Evolutionary conservation across 1,140 invertebrate genomes (phyloP).

Genomic region (Tetramorium simillimum): DNA sequence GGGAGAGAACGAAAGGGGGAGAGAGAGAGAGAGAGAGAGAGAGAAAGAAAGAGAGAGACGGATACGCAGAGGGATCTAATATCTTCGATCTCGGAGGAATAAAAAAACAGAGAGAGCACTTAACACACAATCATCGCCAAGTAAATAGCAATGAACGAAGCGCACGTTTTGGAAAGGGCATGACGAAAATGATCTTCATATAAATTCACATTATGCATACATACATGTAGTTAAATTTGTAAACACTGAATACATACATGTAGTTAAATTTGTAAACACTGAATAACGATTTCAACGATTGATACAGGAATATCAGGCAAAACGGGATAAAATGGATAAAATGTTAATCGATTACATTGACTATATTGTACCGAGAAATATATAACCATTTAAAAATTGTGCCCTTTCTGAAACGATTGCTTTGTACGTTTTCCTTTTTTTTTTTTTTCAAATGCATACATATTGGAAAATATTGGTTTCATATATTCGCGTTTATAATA

Average conservation of each 20-base stretch:
- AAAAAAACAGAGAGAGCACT: conserved; percentile 28
- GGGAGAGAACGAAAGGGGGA: not conserved
- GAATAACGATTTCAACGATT: not conserved
- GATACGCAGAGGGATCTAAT: not conserved
- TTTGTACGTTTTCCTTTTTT: not conserved
- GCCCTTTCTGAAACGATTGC: conserved; percentile 29
- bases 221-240: not conserved
- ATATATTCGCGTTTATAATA: not conserved
- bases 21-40: not conserved
- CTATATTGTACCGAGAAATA: not conserved
- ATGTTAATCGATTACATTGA: not conserved
- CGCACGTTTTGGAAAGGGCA: conserved; percentile 21
- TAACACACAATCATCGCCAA: conserved; percentile 8
- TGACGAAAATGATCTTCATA: not conserved
- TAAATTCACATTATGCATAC: not conserved
- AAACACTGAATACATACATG: not conserved
- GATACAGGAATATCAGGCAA: not conserved
- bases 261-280: not conserved
- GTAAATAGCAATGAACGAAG: conserved; percentile 31
- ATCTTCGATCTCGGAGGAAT: conserved; percentile 6
- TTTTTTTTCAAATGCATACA: not conserved
- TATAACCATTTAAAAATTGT: not conserved
- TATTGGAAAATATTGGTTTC: not conserved
- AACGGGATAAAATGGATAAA: not conserved
- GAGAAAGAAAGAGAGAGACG: not conserved